A percentile compares a stretch with the other conserved stretches of the same genome.
Evolutionary conservation across 2,113 vertebrate genomes (phyloP).

Genomic region (Gallinago jamesoni): DNA sequence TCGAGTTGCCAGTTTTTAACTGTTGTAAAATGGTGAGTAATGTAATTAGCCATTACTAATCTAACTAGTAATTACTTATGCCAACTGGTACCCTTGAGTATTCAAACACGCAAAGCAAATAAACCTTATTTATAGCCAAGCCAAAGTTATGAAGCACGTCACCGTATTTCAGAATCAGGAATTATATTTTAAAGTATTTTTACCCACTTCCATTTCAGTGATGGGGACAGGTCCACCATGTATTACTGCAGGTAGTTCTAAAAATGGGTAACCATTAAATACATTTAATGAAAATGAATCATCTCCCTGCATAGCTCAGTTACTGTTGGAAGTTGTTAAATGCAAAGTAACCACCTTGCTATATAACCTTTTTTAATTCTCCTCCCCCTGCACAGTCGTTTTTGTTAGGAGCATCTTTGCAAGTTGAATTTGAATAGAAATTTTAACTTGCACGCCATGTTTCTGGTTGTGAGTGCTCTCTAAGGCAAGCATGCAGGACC

Average conservation of each 20-base stretch:
- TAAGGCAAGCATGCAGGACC: background rate
- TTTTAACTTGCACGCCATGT: background rate
- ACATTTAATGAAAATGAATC: background rate
- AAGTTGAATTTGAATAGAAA: background rate
- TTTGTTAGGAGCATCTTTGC: background rate
- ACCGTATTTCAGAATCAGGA: background rate
- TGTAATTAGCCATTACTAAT: background rate
- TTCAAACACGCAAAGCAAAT: background rate
- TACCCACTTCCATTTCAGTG: background rate
- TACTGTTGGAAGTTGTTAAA: background rate
- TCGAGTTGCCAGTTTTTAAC: background rate
- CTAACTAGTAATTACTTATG: background rate
- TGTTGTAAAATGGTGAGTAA: background rate
- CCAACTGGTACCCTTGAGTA: background rate
- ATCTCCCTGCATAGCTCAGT: background rate
- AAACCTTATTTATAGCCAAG: background rate
- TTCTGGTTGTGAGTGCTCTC: background rate
- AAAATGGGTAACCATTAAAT: background rate
- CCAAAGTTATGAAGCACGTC: background rate
- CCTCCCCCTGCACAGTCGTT: rapidly evolving
- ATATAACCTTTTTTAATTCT: background rate
- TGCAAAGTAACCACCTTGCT: background rate
- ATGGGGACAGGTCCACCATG: background rate
- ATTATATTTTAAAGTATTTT: background rate
- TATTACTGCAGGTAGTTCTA: background rate